Evolutionary conservation across 2,113 vertebrate species (phyloP), one percentile per base, ranked within the genome.

Genomic region (Channa maculata): DNA sequence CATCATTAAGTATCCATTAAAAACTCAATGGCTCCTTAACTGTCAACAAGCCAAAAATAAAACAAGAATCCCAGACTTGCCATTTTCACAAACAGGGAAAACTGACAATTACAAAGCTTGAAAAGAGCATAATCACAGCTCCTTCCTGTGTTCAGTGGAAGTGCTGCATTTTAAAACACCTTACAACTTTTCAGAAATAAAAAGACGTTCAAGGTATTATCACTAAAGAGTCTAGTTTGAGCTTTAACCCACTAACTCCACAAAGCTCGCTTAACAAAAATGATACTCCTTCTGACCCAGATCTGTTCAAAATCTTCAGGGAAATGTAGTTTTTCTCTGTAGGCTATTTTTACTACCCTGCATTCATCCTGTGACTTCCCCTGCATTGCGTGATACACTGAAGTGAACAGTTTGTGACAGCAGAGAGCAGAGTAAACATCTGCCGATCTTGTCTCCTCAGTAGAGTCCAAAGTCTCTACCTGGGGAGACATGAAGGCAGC

Each of bases 1-100:
- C 69, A 77, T 79, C 84, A 82, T 91, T 86, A 86, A 86, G 52
- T 41, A 83, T 81, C 87, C 87, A 91, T 88, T 88, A 86, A 82
- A 87, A 79, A 67, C 3, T 33, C 81, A 80, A 73, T 73, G 87
- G 80, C 80, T 89, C 80, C 75, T 82, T 75, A 73, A 82, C 82
- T 73, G 83, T 84, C 80, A 86, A 71, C 85, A 71, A 71, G 76
- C 65, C 50, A 59, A 86, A 85, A 87, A 83, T 90, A 84, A 84
- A 87, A 80, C 54, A 60, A 63, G 72, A 71, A 84, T 75, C 58
- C 62, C 37, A 64, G 59, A 70, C 69, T 79, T 33, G 43, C 39
- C 14, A 10, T 64, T 79, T 76, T 49, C 54, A 62, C 9, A 4
- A 74, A 60, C 8, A 36, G 77, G 46, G 52, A 57, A 77, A 84